These are phyloP conservation scores for Drosophila lowei DNA, from an alignment of 1,140 invertebrate genomes.

Conservation along the genomic window DNA sequence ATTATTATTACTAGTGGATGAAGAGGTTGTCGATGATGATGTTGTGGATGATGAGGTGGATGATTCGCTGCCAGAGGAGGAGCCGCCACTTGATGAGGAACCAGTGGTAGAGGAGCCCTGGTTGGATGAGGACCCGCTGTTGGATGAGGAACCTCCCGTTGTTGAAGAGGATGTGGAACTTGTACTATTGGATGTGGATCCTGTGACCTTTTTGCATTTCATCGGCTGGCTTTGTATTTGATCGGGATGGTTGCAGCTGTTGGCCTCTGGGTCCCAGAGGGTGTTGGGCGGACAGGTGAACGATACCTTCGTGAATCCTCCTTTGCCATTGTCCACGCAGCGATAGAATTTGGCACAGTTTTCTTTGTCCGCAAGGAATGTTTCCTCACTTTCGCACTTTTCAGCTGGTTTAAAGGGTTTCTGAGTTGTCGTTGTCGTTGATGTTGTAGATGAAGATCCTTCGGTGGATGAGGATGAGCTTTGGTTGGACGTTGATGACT, in stretches of 20 bases:
- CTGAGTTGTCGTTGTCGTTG: constrained; percentile 45
- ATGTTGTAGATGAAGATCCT: constrained; percentile 19
- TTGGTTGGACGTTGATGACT: constrained; percentile 30
- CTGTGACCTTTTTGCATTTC: constrained; percentile 71
- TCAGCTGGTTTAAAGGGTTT: constrained; percentile 71
- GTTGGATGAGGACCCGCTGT: constrained; percentile 13
- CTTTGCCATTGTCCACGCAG: constrained; percentile 86
- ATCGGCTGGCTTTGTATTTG: constrained; percentile 83
- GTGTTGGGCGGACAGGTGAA: constrained; percentile 87
- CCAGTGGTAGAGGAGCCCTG: constrained; percentile 14
- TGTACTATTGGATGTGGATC: constrained; percentile 34
- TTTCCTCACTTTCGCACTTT: constrained; percentile 84
- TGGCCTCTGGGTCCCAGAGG: constrained; percentile 86
- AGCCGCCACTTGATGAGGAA: constrained; percentile 10
- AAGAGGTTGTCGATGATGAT: constrained; percentile 28
- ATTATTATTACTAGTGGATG: constrained; percentile 31
- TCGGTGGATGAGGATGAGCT: constrained; percentile 45
- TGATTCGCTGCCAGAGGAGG: constrained; percentile 8
- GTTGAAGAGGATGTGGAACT: constrained; percentile 40
- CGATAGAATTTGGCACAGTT: constrained; percentile 88
- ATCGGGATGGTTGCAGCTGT: constrained; percentile 86
- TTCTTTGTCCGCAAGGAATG: constrained; percentile 85
- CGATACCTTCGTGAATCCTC: constrained; percentile 85
- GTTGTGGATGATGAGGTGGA: constrained; percentile 17
- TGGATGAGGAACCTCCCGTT: background rate